Evolutionary conservation across 2,113 vertebrate species (phyloP).

Genomic region (Capra hircus): DNA sequence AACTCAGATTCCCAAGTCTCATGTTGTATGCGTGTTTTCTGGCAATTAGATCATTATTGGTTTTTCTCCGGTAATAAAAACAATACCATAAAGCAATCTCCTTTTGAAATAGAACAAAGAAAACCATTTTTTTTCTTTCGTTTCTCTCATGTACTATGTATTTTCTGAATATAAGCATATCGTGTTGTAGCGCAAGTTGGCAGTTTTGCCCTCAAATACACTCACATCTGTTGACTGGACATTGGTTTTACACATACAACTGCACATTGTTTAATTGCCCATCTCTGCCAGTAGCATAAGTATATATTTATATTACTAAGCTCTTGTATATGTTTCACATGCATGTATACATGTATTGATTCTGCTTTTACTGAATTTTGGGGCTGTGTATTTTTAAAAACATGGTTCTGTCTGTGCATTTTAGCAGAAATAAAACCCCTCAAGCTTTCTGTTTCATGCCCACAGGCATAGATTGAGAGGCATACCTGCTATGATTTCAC

Average conservation of each 20-base stretch:
- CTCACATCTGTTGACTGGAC: slow-evolving; percentile 50
- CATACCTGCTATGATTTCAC: slow-evolving; percentile 23
- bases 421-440: slow-evolving; percentile 39
- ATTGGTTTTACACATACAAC: slow-evolving; percentile 27
- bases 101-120: slow-evolving; percentile 36
- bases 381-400: background rate
- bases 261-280: slow-evolving; percentile 65
- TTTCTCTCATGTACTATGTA: background rate
- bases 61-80: slow-evolving; percentile 34
- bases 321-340: background rate
- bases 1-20: slow-evolving; percentile 26
- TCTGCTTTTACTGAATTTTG: background rate
- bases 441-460: slow-evolving; percentile 32
- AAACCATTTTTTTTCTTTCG: background rate
- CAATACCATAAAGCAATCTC: background rate
- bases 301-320: slow-evolving; percentile 21
- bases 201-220: slow-evolving; percentile 32
- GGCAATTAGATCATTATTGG: slow-evolving; percentile 35
- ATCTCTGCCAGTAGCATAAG: slow-evolving; percentile 27
- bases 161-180: slow-evolving; percentile 13
- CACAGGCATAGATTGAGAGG: slow-evolving; percentile 37
- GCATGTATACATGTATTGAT: background rate
- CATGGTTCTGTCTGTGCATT: background rate
- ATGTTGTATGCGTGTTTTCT: slow-evolving; percentile 29
- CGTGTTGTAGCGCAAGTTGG: background rate